Base-by-base conservation (phyloP, 1,140 invertebrate species). In the Scylla paramamosain region DNA sequence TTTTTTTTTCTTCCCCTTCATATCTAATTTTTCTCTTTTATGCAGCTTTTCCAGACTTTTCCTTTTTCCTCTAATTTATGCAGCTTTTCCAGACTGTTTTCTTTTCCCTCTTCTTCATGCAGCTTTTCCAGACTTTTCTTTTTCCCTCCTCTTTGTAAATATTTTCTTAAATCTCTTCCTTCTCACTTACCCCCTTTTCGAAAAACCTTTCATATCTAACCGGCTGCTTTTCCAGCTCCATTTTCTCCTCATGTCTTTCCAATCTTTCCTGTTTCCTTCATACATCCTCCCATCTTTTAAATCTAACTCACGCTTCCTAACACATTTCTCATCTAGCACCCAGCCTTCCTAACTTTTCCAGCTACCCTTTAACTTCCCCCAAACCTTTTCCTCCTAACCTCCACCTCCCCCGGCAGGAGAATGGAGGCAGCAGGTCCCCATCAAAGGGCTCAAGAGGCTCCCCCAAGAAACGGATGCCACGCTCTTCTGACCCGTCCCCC, bases 401-500 rank as follows among this genome's bases (percentile, higher is more conserved):
- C 0, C 52, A 59, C 16, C 83, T 88, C 46, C 31, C 39, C 48
- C 59, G 0, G 16, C 91, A 96, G 93, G 93, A 96, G 86, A 95
- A 96, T 95, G 95, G 95, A 46, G 89, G 95, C 92, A 94, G 92
- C 39, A 46, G 93, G 25, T 96, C 96, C 0, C 91, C 94, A 12
- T 92, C 95, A 0, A 96, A 96, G 91, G 48, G 94, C 25, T 93
- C 94, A 4, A 87, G 93, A 2, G 67, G 93, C 48, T 95, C 95
- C 8, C 94, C 96, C 82, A 93, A 84, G 90, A 95, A 96, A 67
- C 48, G 94, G 29, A 77, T 94, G 89, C 94, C 95, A 31, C 92
- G 93, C 3, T 96, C 95, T 59, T 59, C 92, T 14, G 93, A 96
- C 52, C 96, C 96, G 7, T 95, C 95, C 94, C 94, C 95, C 94